Evolutionary conservation across 2,113 vertebrate genomes (phyloP).

Genomic region (Stigmatopora argus): DNA sequence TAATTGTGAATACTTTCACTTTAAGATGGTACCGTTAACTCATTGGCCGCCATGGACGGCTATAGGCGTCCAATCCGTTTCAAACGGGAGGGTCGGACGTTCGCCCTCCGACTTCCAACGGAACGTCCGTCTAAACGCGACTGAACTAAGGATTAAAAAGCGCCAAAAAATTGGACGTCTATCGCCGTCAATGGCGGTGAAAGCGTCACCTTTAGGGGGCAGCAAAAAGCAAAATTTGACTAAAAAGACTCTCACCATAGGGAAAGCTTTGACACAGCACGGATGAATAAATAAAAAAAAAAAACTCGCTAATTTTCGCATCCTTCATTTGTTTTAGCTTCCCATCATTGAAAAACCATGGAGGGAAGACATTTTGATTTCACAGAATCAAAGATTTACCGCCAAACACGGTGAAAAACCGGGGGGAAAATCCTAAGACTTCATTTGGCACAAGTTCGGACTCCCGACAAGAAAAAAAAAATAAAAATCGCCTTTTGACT

Average conservation of each 20-base stretch:
- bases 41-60: too few species aligned
- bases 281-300: constrained; percentile 62
- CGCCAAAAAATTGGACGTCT: not conserved
- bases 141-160: not conserved
- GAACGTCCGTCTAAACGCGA: too few species aligned
- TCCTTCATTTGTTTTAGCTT: constrained; percentile 30
- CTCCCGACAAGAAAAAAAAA: constrained; percentile 22
- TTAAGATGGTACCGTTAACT: too few species aligned
- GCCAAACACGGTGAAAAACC: too few species aligned
- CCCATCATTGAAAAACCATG: not conserved
- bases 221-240: constrained; percentile 38
- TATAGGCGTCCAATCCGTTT: too few species aligned
- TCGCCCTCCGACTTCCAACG: too few species aligned
- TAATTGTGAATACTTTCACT: not conserved
- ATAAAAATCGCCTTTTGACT: constrained; percentile 32
- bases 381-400: constrained; percentile 13
- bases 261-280: constrained; percentile 66
- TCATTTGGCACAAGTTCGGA: constrained; percentile 56
- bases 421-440: constrained; percentile 40
- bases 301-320: constrained; percentile 40
- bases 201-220: constrained; percentile 1
- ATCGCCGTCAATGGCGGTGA: too few species aligned
- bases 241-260: constrained; percentile 69
- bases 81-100: too few species aligned
- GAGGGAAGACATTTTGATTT: constrained; percentile 9